Evolutionary conservation across 2,888 invertebrate species (phyloP), one percentile per base, ranked within the genome.

Genomic region (Macrophya annulata): DNA sequence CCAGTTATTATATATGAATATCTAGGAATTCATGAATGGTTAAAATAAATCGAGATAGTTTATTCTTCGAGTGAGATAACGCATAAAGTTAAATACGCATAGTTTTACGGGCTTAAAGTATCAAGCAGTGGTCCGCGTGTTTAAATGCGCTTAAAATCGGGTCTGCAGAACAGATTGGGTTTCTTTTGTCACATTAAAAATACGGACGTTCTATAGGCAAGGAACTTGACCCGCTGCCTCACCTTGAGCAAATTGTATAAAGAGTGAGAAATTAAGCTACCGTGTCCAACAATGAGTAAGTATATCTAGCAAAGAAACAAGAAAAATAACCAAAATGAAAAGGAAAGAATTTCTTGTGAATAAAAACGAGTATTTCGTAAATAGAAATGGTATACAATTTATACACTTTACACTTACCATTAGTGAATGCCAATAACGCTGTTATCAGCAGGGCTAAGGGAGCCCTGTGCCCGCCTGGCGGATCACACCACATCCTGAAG

Each of bases 401-500:
- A 55, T 55, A n/a, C 1, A 55, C n/a, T 55, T 8, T 55, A 10
- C 55, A 90, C 92, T 92, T 88, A 93, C 93, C 90, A 82, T 90
- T 90, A 65, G 88, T 90, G 87, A 92, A 89, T 86, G 90, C 88
- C 86, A 92, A 87, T 76, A 90, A 68, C 87, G 90, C 88, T 76
- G 92, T 74, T 48, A 89, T 84, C 21, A 92, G 85, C 87, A 93
- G 89, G 84, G 90, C 90, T 84, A 90, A 88, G 86, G 87, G 88
- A 88, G 89, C 84, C 84, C 86, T 81, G 87, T 89, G 83, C 74
- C 90, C 90, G 86, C 91, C 92, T 87, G 92, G 93, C 90, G 92
- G 89, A 87, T 90, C 91, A 85, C 90, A 91, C 91, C 92, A 90
- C 93, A 93, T 93, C 88, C 89, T 92, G 83, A 51, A 68, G 71